Evolutionary conservation across 2,888 invertebrate species (phyloP).

Genomic region (Prosapia bicincta): DNA sequence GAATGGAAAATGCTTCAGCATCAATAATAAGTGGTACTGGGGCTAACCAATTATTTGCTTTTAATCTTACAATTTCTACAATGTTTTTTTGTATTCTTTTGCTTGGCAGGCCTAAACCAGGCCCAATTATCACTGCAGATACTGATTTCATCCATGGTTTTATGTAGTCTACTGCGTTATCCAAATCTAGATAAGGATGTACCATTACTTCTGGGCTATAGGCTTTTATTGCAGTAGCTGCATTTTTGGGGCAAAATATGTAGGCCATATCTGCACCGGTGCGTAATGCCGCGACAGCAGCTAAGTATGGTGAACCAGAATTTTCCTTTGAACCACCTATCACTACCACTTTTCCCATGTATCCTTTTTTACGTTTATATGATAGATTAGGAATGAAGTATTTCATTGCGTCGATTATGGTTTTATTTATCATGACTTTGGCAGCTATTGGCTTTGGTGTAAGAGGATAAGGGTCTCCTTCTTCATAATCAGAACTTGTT

Average conservation of each 20-base stretch:
- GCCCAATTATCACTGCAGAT: constrained; percentile 87
- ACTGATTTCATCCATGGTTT: constrained; percentile 78
- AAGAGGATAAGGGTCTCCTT: too few relatives aligned
- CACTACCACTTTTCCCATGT: constrained; percentile 87
- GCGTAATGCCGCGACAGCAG: constrained; percentile 85
- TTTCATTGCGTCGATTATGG: constrained; percentile 1
- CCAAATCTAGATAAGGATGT: constrained; percentile 74
- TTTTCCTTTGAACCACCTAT: constrained; percentile 95
- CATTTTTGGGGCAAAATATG: constrained; percentile 84
- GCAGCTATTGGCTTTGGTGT: too few relatives aligned
- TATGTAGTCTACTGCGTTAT: constrained; percentile 61
- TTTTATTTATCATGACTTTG: not conserved
- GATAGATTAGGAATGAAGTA: constrained; percentile 16
- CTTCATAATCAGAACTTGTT: too few relatives aligned
- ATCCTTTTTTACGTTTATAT: constrained; percentile 62
- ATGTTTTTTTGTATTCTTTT: constrained; percentile 12
- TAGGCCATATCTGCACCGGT: constrained; percentile 91
- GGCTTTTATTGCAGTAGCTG: constrained; percentile 87
- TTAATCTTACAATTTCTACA: constrained; percentile 7
- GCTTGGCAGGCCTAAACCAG: constrained; percentile 75
- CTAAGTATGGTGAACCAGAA: constrained; percentile 96
- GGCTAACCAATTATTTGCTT: not conserved
- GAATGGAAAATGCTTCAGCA: constrained; percentile 82
- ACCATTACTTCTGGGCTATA: constrained; percentile 98
- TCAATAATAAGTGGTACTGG: constrained; percentile 72